These are phyloP conservation scores for Mythimna albipuncta DNA, from an alignment of 2,888 invertebrate genomes.

Conservation along the genomic window DNA sequence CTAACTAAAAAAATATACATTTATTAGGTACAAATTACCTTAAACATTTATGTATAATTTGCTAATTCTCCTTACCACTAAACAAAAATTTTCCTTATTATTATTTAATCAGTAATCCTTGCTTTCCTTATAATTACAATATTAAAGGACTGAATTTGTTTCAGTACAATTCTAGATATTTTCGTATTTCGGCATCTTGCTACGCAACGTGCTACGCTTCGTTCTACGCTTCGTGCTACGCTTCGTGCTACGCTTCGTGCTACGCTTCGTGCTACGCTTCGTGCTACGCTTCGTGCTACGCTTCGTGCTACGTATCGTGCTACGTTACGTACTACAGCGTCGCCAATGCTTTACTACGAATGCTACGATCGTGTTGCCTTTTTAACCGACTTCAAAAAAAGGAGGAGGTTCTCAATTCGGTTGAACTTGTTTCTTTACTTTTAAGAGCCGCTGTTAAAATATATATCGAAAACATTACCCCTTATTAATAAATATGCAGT, in stretches of 20 bases:
- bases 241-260: slow-evolving; percentile 14
- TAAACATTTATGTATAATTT: not conserved
- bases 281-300: slow-evolving; percentile 6
- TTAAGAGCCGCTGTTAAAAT: not conserved
- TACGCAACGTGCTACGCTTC: no score
- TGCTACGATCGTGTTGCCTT: not conserved
- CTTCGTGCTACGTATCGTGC: slow-evolving; percentile 11
- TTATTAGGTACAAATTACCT: no score
- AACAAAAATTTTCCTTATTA: no score
- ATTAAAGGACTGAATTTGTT: not conserved
- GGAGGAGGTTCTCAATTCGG: no score
- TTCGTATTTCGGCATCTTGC: no score
- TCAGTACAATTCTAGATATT: not conserved
- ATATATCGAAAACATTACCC: not conserved
- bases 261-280: slow-evolving; percentile 6
- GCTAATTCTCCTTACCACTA: not conserved
- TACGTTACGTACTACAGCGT: slow-evolving; percentile 24
- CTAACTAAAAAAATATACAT: no score
- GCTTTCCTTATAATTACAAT: not conserved
- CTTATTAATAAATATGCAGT: not conserved
- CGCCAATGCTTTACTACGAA: slow-evolving; percentile 2
- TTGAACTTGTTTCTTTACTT: not conserved
- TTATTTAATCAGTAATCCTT: not conserved
- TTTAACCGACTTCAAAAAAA: not conserved
- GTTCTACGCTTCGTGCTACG: no score